Base-by-base conservation (phyloP, 2,888 invertebrate species). In the Cabera pusaria region DNA sequence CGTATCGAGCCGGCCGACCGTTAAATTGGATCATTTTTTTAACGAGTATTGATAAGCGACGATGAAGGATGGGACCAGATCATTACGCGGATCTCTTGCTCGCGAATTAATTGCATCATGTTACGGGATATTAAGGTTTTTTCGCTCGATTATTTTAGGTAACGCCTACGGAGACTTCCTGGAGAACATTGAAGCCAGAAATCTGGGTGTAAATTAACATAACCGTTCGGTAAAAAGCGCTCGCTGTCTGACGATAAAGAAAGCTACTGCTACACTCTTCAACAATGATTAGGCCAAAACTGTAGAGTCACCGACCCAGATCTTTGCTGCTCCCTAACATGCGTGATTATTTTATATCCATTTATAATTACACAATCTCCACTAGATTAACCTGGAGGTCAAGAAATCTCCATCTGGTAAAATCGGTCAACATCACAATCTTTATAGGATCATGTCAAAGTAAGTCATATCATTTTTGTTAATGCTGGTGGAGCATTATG, bases 21-120 rank as follows among this genome's bases (percentile, higher is more conserved):
- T 75, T 83, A 85, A 84, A 87, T 85, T 86, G 87, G 85, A 81
- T 79, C 81, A 83, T 82, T 82, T 79, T 69, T 85, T 84, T 83
- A 85, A 87, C 84, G 65, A 84, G 85, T 83, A 76, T 71, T 77
- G 77, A 82, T 82, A 79, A 81, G 65, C 67, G 61, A 58, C 70
- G 73, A 70, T 73, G 81, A 75, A 66, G 69, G 71, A 60, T 65
- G 65, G 65, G 66, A 73, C 64, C 69, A 71, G 71, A 71, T 68
- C 66, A 64, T 71, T 71, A 67, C 56, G 54, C 46, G 51, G 52
- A 2, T 14, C 62, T 65, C 63, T 60, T 57, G 65, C 59, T 52
- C 41, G 67, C 63, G 62, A 72, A 77, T 79, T 62, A 62, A 62
- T 66, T 53, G 56, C 52, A 39, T 46, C 35, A 48, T 48, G 39